Base-by-base conservation (phyloP, 2,888 invertebrate species). In the Pollenia amentaria region DNA sequence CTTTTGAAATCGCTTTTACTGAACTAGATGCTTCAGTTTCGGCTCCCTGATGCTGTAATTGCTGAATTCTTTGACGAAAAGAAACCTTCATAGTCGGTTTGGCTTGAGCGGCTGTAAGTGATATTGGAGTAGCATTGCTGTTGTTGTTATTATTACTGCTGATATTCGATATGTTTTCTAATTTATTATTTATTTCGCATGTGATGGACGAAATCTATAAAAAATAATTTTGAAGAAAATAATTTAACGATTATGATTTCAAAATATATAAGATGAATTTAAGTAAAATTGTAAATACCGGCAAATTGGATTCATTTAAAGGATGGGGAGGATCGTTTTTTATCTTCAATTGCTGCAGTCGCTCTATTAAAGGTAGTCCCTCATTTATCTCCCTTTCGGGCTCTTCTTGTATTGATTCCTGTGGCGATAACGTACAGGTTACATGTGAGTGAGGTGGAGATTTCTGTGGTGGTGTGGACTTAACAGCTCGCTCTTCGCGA, bases 301-400 rank as follows among this genome's bases (percentile, higher is more conserved):
- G 89, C 88, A 89, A 88, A 81, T 85, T 88, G 88, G 89, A 85
- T 75, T 91, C 92, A 88, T 94, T 94, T 79, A 94, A 93, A 67
- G 95, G 53, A 72, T 80, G 80, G 51, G 87, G 95, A 87, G 94
- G 94, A 89, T 97, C 97, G 92, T 96, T 96, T 93, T 96, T 96
- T 44, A 96, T 95, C 94, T 97, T 97, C 65, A 97, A 94, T 87
- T 97, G 94, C 38, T 97, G 94, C 85, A 97, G 94, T 88, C 97
- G 94, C 92, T 97, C 97, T 38, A 97, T 94, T 7, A 97, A 96
- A 73, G 97, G 94, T 70, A 96, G 96, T 87, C 95, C 95, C 67
- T 96, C 96, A 79, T 96, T 95, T 14, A 96, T 94, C 93, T 96
- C 96, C 14, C 95, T 94, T 91, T 95, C 95, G 73, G 90, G 92